Evolutionary conservation across 2,797 vertebrate genomes (phyloP), one percentile per base, ranked within the genome.

Genomic region (Pachyuromys duprasi): DNA sequence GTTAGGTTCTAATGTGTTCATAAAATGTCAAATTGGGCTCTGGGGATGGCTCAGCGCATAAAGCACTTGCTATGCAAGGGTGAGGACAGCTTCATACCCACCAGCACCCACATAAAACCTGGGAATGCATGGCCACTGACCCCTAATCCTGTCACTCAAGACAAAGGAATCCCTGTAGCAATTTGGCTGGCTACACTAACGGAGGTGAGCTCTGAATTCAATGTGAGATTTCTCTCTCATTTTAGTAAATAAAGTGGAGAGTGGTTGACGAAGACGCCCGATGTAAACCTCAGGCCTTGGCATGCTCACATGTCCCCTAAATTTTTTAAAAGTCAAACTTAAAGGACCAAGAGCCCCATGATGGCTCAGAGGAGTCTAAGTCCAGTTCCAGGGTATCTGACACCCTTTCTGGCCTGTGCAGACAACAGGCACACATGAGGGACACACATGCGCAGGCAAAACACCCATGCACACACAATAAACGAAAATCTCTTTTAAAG

Each of bases 1-100:
- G 81, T 26, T 20, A 72, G 79, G 28, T 55, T 82, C 90, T 92
- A 26, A 84, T 67, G 18, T 55, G 20, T 94, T 86, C 90, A 69
- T 82, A n/a, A 91, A 96, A 83, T n/a, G 82, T 53, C 42, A n/a
- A n/a, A 24, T 42, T 86, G n/a, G 45, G 45, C 33, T 3, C 12
- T 28, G 33, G 42, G 69, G 33, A n/a, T 53, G 26, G 14, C 14
- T 62, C 5, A 36, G 9, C 45, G 20, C 3, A 65, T 45, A 84
- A 53, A 67, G 14, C 33, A 80, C 53, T 80, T 80, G 78, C 53
- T 49, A 57, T 57, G 33, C 63, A 69, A n/a, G 20, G 31, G 3
- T 31, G 3, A 69, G 15, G 15, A 69, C 18, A 24, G 82, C 63
- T 83, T 65, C 8, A 22, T 9, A 15, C 65, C 49, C 24, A 12